Evolutionary conservation across 2,113 vertebrate species (phyloP).

Genomic region (Nannospalax galili): DNA sequence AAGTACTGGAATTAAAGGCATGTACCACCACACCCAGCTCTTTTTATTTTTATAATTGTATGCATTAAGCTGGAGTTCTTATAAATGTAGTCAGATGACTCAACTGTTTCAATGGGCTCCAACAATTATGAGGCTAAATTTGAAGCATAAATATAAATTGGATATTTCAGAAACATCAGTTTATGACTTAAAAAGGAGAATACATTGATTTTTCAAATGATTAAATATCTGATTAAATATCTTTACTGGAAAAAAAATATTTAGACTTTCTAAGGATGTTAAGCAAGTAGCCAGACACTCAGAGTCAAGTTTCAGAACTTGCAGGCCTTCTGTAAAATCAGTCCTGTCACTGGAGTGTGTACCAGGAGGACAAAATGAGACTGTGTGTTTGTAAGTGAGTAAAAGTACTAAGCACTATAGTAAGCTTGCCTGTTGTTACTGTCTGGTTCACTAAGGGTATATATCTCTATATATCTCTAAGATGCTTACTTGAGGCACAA

Average conservation of each 20-base stretch:
- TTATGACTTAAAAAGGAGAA: background rate
- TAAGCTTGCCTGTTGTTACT: background rate
- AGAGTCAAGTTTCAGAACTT: background rate
- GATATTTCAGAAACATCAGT: background rate
- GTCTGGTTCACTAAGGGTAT: background rate
- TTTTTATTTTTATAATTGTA: no score
- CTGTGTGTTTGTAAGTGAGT: background rate
- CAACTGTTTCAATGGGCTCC: background rate
- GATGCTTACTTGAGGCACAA: background rate
- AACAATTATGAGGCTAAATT: background rate
- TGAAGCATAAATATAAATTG: background rate
- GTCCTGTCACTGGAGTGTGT: background rate
- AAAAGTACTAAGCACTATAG: no score
- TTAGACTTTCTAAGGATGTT: background rate
- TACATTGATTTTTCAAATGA: slow-evolving; percentile 15
- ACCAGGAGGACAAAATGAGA: background rate
- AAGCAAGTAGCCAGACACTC: background rate
- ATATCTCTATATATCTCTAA: background rate
- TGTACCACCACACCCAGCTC: no score
- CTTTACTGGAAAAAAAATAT: no score
- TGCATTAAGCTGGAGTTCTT: slow-evolving; percentile 1
- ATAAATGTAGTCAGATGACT: background rate
- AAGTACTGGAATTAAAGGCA: no score
- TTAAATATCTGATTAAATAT: slow-evolving; percentile 19
- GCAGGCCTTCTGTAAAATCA: background rate